These are phyloP conservation scores for Lamellibrachia satsuma DNA, from an alignment of 2,888 invertebrate species.

Conservation along the genomic window DNA sequence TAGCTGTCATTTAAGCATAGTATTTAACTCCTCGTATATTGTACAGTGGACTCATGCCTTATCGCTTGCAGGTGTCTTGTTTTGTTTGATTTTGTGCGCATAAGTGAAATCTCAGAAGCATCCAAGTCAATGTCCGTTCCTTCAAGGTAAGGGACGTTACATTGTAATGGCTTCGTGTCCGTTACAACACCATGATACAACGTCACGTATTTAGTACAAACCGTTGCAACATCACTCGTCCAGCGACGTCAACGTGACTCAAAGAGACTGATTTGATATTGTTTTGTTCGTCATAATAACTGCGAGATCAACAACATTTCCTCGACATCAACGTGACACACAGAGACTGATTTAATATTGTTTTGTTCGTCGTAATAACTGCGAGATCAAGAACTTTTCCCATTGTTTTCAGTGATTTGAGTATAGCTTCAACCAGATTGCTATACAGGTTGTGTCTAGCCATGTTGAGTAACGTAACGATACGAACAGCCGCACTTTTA, in stretches of 20 bases:
- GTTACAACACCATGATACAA: neutral
- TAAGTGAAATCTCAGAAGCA: neutral
- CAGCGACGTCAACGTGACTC: too few relatives aligned
- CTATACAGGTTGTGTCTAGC: neutral
- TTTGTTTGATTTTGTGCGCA: constrained; percentile 9
- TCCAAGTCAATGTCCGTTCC: neutral
- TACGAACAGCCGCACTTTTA: neutral
- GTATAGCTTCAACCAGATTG: too few relatives aligned
- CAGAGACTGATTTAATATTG: neutral
- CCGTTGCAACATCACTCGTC: neutral
- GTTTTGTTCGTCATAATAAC: neutral
- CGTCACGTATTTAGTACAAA: neutral
- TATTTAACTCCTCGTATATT: neutral
- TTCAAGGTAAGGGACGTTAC: neutral
- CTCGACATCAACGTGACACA: neutral
- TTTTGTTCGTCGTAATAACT: neutral
- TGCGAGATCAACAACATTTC: constrained; percentile 12
- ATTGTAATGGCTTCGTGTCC: neutral
- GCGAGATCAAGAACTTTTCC: neutral
- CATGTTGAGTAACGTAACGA: neutral
- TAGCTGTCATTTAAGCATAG: neutral
- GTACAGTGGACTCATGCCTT: neutral
- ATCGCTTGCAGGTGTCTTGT: neutral
- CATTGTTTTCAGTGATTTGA: too few relatives aligned
- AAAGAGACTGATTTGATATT: neutral